A percentile compares a stretch with the other conserved stretches of the same genome.
phyloP scores from a whole-genome alignment of 2,113 vertebrate genomes.

The Dryoscopus gambensis region DNA sequence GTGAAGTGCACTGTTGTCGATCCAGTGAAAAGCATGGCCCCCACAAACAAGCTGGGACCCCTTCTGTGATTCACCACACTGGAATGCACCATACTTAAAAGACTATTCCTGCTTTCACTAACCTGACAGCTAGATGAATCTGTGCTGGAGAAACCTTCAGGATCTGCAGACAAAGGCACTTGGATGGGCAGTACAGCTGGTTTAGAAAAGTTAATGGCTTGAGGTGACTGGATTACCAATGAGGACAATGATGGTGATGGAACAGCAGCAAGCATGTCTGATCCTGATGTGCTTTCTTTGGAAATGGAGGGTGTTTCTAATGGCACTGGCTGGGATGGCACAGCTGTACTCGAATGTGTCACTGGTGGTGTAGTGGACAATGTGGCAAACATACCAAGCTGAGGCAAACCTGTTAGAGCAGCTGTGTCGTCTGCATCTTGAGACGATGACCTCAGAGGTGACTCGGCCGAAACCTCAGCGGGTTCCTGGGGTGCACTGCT shows the following conservation, averaged over 20 bases:
- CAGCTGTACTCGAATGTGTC: not conserved
- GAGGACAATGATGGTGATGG: slow-evolving; percentile 50
- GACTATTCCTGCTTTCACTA: slow-evolving; percentile 25
- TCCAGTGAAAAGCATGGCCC: not conserved
- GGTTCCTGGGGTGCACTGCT: slow-evolving; percentile 75
- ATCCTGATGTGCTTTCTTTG: not conserved
- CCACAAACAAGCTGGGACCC: not conserved
- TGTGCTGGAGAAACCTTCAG: slow-evolving; percentile 23
- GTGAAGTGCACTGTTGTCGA: not conserved
- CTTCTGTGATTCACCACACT: not conserved
- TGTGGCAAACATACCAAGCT: slow-evolving; percentile 60
- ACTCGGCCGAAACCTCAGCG: slow-evolving; percentile 72
- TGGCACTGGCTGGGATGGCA: slow-evolving; percentile 39
- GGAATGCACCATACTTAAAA: not conserved
- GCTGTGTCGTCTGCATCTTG: slow-evolving; percentile 63
- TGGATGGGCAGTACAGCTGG: not conserved
- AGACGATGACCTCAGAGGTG: slow-evolving; percentile 50
- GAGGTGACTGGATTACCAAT: slow-evolving; percentile 55
- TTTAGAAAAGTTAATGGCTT: slow-evolving; percentile 62
- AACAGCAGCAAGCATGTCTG: slow-evolving; percentile 11
- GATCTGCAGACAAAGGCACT: slow-evolving; percentile 30
- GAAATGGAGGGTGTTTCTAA: slow-evolving; percentile 57
- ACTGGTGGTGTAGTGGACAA: slow-evolving; percentile 24
- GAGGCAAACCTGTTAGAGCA: slow-evolving; percentile 85
- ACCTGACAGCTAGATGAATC: slow-evolving; percentile 22